A percentile compares a stretch with the other conserved stretches of the same genome.
Conservation (phyloP, 2,113 vertebrate species). For the Cyrtonyx montezumae region DNA sequence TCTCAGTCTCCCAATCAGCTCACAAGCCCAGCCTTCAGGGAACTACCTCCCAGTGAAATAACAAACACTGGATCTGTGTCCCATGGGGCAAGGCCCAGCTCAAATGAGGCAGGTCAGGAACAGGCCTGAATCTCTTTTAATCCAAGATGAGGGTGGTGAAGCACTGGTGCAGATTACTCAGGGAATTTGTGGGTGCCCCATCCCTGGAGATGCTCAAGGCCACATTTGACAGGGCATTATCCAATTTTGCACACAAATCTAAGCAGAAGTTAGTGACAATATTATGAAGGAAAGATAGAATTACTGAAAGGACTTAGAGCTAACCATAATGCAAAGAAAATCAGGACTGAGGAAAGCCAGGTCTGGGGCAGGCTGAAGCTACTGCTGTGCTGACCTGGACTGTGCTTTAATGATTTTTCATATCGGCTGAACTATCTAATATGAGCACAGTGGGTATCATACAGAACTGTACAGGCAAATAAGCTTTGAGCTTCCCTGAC, state of each 20-base stretch:
- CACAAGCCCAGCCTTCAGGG: background rate
- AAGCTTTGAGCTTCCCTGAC: background rate
- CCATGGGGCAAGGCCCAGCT: background rate
- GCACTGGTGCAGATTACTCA: too few species aligned
- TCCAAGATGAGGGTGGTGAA: too few species aligned
- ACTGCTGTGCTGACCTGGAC: background rate
- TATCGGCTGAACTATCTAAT: background rate
- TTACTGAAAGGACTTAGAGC: background rate
- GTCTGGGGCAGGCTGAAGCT: background rate
- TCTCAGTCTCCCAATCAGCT: rapidly evolving
- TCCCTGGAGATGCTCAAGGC: too few species aligned
- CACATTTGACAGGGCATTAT: too few species aligned
- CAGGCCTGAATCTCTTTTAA: background rate
- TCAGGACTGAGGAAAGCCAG: background rate
- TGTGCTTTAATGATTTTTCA: background rate
- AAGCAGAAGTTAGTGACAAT: background rate
- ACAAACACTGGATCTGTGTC: background rate
- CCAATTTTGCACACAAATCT: background rate
- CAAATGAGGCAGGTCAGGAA: background rate
- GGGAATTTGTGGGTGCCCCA: too few species aligned
- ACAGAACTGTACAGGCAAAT: background rate
- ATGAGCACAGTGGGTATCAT: background rate
- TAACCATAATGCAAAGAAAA: background rate
- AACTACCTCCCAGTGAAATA: background rate
- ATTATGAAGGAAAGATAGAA: background rate